Evolutionary conservation across 2,797 vertebrate species (phyloP).

Genomic region (Crax fasciolata): DNA sequence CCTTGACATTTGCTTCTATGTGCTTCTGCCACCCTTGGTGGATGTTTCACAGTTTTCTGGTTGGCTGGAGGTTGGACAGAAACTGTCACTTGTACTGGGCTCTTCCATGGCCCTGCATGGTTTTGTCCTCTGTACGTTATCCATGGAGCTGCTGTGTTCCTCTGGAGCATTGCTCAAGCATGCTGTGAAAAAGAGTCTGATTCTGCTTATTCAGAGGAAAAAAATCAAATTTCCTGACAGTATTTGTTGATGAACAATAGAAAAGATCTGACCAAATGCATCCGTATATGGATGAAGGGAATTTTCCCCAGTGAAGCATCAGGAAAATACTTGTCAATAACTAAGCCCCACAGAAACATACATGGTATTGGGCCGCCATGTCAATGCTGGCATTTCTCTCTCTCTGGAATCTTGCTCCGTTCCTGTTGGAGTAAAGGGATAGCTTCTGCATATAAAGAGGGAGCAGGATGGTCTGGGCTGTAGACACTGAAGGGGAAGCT

Average conservation of each 20-base stretch:
- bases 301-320: not conserved
- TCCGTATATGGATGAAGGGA: not conserved
- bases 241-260: not conserved
- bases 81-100: fast-evolving
- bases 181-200: not conserved
- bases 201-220: not conserved
- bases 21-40: not conserved
- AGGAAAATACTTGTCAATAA: not conserved
- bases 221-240: not conserved
- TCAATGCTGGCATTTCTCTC: not conserved
- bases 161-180: not conserved
- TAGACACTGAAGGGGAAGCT: not conserved
- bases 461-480: not conserved
- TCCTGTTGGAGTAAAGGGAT: not conserved
- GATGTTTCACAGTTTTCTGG: not conserved
- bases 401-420: not conserved
- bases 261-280: not conserved
- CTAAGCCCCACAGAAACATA: not conserved
- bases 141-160: not conserved
- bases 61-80: not conserved
- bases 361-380: fast-evolving
- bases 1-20: not conserved
- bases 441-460: not conserved
- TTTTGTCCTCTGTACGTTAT: not conserved
- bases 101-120: not conserved